phyloP scores from a whole-genome alignment of 1,140 invertebrate genomes.

The Maconellicoccus hirsutus region DNA sequence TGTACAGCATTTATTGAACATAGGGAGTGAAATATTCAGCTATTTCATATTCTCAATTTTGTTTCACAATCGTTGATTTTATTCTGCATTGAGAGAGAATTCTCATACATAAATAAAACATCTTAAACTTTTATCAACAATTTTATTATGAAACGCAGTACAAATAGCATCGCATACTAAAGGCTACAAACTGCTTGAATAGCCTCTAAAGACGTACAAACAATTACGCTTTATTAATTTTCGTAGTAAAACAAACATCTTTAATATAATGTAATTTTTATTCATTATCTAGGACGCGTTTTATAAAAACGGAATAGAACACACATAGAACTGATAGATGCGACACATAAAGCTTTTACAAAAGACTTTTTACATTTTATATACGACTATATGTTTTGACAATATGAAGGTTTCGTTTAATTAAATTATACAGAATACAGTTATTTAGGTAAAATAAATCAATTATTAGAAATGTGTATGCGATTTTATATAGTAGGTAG shows the following conservation, averaged over 20 bases:
- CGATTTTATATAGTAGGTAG: too few species aligned
- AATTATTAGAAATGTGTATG: too few species aligned
- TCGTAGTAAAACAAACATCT: not conserved
- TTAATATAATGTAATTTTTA: not conserved
- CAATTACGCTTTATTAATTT: constrained; percentile 3
- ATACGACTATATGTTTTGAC: not conserved
- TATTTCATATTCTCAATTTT: too few species aligned
- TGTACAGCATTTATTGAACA: too few species aligned
- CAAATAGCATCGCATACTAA: constrained; percentile 17
- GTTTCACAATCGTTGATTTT: too few species aligned
- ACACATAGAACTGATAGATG: constrained; percentile 16
- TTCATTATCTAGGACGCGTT: not conserved
- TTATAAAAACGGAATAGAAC: constrained; percentile 6
- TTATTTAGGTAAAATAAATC: too few species aligned
- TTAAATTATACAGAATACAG: too few species aligned
- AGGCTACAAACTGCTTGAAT: constrained; percentile 18
- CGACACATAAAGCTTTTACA: constrained; percentile 21
- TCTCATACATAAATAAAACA: too few species aligned
- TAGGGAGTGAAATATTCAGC: too few species aligned
- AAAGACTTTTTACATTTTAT: not conserved
- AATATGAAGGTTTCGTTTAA: too few species aligned
- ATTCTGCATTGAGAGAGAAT: too few species aligned
- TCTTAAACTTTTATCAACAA: constrained; percentile 13
- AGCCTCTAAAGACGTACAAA: constrained; percentile 16
- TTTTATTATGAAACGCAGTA: constrained; percentile 20